These are phyloP conservation scores for Ardeotis arabs DNA, from an alignment of 2,113 vertebrate species.

Conservation along the genomic window DNA sequence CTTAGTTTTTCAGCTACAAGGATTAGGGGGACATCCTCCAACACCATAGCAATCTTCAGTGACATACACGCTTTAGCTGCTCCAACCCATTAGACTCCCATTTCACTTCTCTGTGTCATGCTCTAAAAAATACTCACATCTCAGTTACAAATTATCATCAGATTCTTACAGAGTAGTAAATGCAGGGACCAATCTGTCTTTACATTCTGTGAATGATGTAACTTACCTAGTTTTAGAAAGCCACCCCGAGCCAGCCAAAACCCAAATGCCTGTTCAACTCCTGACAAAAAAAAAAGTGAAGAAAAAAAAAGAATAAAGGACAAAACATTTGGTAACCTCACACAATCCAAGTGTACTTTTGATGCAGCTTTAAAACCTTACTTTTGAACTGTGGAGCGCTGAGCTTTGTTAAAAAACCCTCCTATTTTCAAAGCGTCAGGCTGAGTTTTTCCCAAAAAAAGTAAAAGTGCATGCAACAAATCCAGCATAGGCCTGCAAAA, in stretches of 20 bases:
- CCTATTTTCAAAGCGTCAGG: background rate
- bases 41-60: background rate
- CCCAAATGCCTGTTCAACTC: background rate
- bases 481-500: background rate
- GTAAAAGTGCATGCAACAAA: background rate
- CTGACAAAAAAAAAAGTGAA: background rate
- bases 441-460: background rate
- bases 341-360: background rate
- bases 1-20: background rate
- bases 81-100: background rate
- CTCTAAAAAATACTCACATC: background rate
- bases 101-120: background rate
- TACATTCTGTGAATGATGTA: background rate
- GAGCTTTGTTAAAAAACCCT: background rate
- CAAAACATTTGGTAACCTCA: background rate
- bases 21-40: background rate
- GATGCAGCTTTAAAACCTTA: background rate
- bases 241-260: background rate
- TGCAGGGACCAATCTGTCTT: background rate
- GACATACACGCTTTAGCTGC: background rate
- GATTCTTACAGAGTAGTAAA: background rate
- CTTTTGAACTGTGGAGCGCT: background rate
- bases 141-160: background rate
- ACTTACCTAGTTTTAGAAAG: background rate
- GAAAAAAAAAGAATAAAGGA: background rate